Conservation (phyloP, 1,140 invertebrate species). For the Ooceraea biroi region DNA sequence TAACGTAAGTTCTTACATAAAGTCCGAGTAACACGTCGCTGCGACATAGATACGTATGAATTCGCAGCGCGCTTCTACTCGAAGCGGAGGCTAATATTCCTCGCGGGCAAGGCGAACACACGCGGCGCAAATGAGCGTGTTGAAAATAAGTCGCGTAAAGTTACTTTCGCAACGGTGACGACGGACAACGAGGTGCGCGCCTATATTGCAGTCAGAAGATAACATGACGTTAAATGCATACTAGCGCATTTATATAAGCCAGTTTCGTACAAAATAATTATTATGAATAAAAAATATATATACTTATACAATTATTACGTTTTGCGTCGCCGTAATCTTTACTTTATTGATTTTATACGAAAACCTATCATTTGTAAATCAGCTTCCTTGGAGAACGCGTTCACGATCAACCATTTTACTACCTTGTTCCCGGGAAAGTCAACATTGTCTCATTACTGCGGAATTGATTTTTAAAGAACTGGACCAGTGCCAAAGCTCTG, state of each 20-base stretch:
- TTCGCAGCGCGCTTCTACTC: slow-evolving; percentile 27
- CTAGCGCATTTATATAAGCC: slow-evolving; percentile 4
- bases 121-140: slow-evolving; percentile 49
- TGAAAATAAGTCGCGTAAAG: slow-evolving; percentile 60
- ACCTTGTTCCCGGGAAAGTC: no score
- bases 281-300: no score
- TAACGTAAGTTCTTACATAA: slow-evolving; percentile 37
- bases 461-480: no score
- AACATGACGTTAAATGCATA: slow-evolving; percentile 28
- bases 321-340: no score
- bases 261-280: no score
- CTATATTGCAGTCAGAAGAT: slow-evolving; percentile 53
- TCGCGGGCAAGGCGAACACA: slow-evolving; percentile 31
- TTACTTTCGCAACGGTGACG: slow-evolving; percentile 47
- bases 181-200: slow-evolving; percentile 31
- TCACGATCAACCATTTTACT: no score
- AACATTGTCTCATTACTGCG: no score
- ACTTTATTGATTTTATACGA: no score
- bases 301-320: no score
- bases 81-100: slow-evolving; percentile 44
- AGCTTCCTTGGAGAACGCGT: no score
- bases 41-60: slow-evolving; percentile 44
- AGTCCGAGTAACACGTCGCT: slow-evolving; percentile 24
- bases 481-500: no score
- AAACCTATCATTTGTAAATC: no score